Evolutionary conservation across 2,888 invertebrate genomes (phyloP), one percentile per base, ranked within the genome.

Genomic region (Clivina fossor): DNA sequence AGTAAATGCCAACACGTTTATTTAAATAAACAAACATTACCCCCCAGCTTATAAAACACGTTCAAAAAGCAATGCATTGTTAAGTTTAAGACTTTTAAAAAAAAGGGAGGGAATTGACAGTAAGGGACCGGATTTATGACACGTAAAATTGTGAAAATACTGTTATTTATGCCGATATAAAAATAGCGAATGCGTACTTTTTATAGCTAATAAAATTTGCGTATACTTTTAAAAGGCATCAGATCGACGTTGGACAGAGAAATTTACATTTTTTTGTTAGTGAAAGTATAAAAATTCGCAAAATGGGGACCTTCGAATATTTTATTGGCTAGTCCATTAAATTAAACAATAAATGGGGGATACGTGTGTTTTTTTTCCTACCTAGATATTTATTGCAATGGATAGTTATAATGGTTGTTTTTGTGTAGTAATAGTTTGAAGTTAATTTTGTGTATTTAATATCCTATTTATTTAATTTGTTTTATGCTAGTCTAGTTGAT

Each of bases 141-240:
- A 46, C 54, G 54, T 54, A 54, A 54, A 54, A 54, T 54, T 54
- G 54, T 54, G 46, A 54, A 54, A 54, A 46, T 54, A 53, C 53
- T 53, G 53, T 44, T 53, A 53, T 53, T 44, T 53, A 54, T 44
- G 19, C 24, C 20, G 35, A 19, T 54, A 44, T 46, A 54, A 54
- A 54, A 54, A 54, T 54, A 28, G 37, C 26, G 24, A 37, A 37
- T 19, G 37, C 37, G 46, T 44, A 44, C 53, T 35, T 44, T 50
- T 53, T 53, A 53, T 43, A 9, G 33, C 44, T 46, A 46, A 38
- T 54, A 46, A 54, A 54, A 54, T 37, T 28, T 35, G 46, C 46
- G 53, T 33, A 28, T 54, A 32, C 38, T 54, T 43, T 18, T 40
- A 26, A n/a, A 18, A n/a, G 20, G 26, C 20, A 18, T 48, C 35